These are phyloP conservation scores for Parotia lawesii DNA, from an alignment of 2,113 vertebrate species.

Conservation along the genomic window DNA sequence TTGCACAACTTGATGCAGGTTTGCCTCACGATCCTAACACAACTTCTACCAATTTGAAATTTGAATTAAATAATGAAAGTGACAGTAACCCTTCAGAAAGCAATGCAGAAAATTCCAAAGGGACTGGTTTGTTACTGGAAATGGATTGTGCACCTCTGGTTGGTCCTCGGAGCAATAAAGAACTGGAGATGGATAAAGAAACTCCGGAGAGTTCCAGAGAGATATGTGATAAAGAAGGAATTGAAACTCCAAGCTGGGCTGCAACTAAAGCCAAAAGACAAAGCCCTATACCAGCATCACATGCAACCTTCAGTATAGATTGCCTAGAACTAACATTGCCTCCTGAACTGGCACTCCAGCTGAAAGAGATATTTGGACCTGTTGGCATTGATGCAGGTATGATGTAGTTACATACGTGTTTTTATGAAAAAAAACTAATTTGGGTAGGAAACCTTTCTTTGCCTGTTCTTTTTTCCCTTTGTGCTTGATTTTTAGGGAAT, in stretches of 20 bases:
- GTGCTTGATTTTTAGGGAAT: background rate
- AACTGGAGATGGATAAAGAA: constrained; percentile 41
- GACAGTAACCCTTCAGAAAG: constrained; percentile 21
- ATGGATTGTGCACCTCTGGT: background rate
- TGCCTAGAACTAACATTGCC: constrained; percentile 87
- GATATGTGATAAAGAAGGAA: background rate
- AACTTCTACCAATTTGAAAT: background rate
- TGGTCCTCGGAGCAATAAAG: background rate
- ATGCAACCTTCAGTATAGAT: constrained; percentile 78
- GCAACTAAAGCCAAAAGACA: constrained; percentile 12
- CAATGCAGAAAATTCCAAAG: background rate
- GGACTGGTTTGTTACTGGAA: background rate
- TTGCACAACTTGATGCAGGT: background rate
- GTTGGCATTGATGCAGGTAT: constrained; percentile 93
- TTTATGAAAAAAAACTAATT: background rate
- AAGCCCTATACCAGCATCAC: background rate
- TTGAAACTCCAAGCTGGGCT: background rate
- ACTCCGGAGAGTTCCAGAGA: background rate
- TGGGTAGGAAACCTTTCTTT: background rate
- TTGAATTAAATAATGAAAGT: constrained; percentile 13
- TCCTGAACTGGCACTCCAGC: constrained; percentile 90
- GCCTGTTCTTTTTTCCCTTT: background rate
- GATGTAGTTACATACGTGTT: background rate
- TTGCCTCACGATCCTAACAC: background rate
- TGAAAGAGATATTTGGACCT: constrained; percentile 93